Evolutionary conservation across 2,888 invertebrate genomes (phyloP), one percentile per base, ranked within the genome.

Genomic region (Ametastegia equiseti): DNA sequence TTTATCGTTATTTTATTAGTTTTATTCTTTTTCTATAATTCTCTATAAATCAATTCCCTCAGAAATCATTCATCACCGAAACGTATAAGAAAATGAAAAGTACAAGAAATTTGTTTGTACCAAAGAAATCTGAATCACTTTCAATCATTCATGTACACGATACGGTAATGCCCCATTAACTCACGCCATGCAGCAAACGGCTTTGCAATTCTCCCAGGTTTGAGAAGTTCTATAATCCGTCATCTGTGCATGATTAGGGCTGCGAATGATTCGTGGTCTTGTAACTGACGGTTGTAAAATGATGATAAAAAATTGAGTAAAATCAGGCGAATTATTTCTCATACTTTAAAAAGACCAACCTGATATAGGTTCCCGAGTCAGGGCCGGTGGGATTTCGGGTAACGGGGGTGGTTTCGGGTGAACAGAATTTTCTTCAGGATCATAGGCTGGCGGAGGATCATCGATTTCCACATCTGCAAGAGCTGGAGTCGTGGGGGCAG

Each of bases 361-460:
- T 23, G 67, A 39, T 39, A 42, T 36, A 19, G 42, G 45, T 9
- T 45, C 30, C 30, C 30, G 45, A 5, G 45, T 50, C 27, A 71
- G 13, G n/a, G 47, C 71, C 23, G 71, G 71, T 13, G 71, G 71
- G 3, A 19, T 47, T 13, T 15, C 2, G 5, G 71, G 71, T 7
- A 30, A 27, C 71, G 45, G 71, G 9, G 71, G 71, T 54, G 36
- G 54, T 39, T 47, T 45, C n/a, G 27, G 30, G 0, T 23, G 2
- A 4, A n/a, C 15, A 45, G 54, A 33, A 2, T 54, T 15, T 39
- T 75, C 54, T 4, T 57, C 33, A 33, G 50, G 39, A 54, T 33
- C 36, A 33, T 75, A 75, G n/a, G 75, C 54, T 23, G 75, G 75
- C 19, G 75, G 75, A 9, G 75, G 57, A 57, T 75, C 75, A 2